phyloP scores from a whole-genome alignment of 2,888 invertebrate species.

The Eupithecia insigniata region DNA sequence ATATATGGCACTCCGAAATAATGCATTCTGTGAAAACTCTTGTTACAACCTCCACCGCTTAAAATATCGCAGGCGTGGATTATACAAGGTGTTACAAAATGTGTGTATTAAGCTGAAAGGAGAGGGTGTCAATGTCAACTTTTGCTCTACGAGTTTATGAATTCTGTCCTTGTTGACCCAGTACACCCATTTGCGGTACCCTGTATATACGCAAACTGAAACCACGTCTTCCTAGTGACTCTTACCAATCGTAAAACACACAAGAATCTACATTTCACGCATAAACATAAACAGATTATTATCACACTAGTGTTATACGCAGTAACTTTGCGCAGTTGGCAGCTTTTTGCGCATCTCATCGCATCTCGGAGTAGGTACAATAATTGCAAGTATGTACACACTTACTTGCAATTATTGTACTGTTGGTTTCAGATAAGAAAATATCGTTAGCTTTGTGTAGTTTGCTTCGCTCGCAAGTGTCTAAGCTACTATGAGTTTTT shows the following conservation, averaged over 20 bases:
- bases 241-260: not conserved
- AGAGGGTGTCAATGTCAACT: too few species aligned
- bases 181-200: not conserved
- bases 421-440: not conserved
- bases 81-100: too few species aligned
- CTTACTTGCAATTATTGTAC: not conserved
- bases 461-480: too few species aligned
- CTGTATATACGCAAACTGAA: not conserved
- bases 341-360: not conserved
- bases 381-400: too few species aligned
- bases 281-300: not conserved
- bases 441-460: not conserved
- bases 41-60: not conserved
- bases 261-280: not conserved
- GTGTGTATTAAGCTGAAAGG: too few species aligned
- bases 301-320: not conserved
- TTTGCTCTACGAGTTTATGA: not conserved
- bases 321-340: not conserved
- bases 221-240: not conserved
- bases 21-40: not conserved
- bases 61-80: too few species aligned
- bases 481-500: too few species aligned
- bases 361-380: too few species aligned
- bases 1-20: not conserved
- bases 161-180: not conserved